Percentiles rank a stretch among this genome's conserved stretches.
phyloP scores from a whole-genome alignment of 2,797 vertebrate species.

The Ctenopoma kingsleyae region DNA sequence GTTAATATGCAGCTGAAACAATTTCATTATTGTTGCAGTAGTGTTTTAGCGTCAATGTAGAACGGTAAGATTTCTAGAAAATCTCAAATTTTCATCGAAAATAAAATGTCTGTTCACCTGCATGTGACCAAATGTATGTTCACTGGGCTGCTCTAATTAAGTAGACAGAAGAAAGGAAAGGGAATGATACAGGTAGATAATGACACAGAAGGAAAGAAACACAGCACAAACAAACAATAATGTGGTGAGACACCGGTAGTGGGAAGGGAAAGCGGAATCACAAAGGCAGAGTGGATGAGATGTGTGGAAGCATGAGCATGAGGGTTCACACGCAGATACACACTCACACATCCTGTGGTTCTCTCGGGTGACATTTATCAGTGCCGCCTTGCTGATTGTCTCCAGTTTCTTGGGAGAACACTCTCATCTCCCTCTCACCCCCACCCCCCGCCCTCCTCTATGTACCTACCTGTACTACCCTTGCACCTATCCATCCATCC shows the following conservation, averaged over 20 bases:
- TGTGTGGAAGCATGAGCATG: constrained; percentile 32
- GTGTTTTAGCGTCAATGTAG: background rate
- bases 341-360: constrained; percentile 37
- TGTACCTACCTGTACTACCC: constrained; percentile 3
- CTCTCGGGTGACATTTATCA: constrained; percentile 68
- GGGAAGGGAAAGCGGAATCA: background rate
- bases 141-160: constrained; percentile 2
- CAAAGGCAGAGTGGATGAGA: constrained; percentile 8
- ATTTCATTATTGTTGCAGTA: background rate
- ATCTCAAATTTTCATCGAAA: too few species aligned
- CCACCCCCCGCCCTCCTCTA: constrained; percentile 31
- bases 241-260: background rate
- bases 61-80: too few species aligned
- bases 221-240: constrained; percentile 8
- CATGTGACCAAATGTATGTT: constrained; percentile 25
- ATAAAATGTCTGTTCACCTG: background rate
- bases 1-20: background rate
- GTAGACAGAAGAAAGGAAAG: constrained; percentile 5
- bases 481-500: constrained; percentile 13
- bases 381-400: constrained; percentile 47
- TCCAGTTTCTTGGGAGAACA: constrained; percentile 47
- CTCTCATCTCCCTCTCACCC: constrained; percentile 37
- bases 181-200: constrained; percentile 5
- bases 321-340: constrained; percentile 39
- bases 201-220: constrained; percentile 11